Evolutionary conservation across 2,888 invertebrate genomes (phyloP).

Genomic region (Onchidella celtica): DNA sequence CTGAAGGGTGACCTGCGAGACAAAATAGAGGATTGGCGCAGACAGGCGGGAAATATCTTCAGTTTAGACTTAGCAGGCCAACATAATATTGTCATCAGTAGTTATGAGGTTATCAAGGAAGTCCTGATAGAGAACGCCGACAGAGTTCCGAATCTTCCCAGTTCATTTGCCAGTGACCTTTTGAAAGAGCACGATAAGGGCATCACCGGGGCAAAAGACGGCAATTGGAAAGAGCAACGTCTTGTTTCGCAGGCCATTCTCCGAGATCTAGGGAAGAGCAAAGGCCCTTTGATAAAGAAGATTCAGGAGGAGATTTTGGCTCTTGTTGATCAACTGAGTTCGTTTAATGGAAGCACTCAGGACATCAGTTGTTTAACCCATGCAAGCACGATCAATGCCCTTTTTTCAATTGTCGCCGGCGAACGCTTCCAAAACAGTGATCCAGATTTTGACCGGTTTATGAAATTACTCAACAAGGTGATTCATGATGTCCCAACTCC

Average conservation of each 20-base stretch:
- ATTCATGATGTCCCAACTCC: not conserved
- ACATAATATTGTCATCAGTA: slow-evolving; percentile 45
- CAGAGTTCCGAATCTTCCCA: slow-evolving; percentile 38
- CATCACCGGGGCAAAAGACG: slow-evolving; percentile 29
- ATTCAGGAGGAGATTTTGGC: slow-evolving; percentile 44
- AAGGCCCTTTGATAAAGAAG: slow-evolving; percentile 36
- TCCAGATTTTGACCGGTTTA: slow-evolving; percentile 2
- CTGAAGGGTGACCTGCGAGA: slow-evolving; percentile 9
- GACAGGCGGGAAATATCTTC: slow-evolving; percentile 44
- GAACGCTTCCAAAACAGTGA: slow-evolving; percentile 40
- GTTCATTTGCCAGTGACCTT: not conserved
- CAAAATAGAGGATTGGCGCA: slow-evolving; percentile 24
- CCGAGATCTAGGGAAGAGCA: slow-evolving; percentile 42
- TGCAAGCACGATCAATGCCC: slow-evolving; percentile 40
- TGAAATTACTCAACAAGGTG: not conserved
- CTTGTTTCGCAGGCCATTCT: slow-evolving; percentile 40
- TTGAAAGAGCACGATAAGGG: slow-evolving; percentile 28
- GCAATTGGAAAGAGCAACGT: slow-evolving; percentile 46
- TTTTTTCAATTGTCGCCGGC: slow-evolving; percentile 47
- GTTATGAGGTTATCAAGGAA: slow-evolving; percentile 47
- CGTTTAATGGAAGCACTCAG: slow-evolving; percentile 5
- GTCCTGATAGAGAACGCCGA: slow-evolving; percentile 50
- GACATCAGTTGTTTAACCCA: slow-evolving; percentile 25
- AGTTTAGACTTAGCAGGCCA: slow-evolving; percentile 40
- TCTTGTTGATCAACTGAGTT: slow-evolving; percentile 14